phyloP scores from a whole-genome alignment of 1,140 invertebrate genomes.

The Drosophila nigrodunni region DNA sequence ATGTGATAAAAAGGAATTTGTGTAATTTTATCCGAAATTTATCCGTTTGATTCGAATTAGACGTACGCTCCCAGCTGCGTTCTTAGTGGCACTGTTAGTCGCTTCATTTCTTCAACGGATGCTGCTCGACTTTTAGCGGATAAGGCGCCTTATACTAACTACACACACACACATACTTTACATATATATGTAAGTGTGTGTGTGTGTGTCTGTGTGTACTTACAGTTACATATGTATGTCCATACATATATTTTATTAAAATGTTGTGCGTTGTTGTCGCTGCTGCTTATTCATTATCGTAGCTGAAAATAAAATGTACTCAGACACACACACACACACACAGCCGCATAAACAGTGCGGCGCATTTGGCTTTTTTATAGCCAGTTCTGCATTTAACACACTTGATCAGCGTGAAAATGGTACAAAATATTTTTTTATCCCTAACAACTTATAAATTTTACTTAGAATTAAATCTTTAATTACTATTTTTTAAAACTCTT shows the following conservation, averaged over 20 bases:
- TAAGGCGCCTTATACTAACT: slow-evolving; percentile 54
- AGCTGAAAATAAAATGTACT: slow-evolving; percentile 51
- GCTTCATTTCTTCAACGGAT: slow-evolving; percentile 38
- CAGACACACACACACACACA: slow-evolving; percentile 8
- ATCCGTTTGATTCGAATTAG: slow-evolving; percentile 20
- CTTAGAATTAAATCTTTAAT: too few species aligned
- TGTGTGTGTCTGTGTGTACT: slow-evolving; percentile 1
- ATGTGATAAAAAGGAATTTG: slow-evolving; percentile 11
- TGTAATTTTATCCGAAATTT: slow-evolving; percentile 22
- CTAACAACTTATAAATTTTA: too few species aligned
- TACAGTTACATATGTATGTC: not conserved
- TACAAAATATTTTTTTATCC: too few species aligned
- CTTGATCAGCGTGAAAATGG: too few species aligned
- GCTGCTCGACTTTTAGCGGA: slow-evolving; percentile 62
- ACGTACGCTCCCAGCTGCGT: slow-evolving; percentile 42
- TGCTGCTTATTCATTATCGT: slow-evolving; percentile 50
- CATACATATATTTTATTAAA: slow-evolving; percentile 34
- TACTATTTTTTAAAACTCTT: too few species aligned
- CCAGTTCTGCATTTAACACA: not conserved
- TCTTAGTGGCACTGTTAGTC: slow-evolving; percentile 61
- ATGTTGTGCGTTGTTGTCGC: slow-evolving; percentile 38
- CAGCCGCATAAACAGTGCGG: slow-evolving; percentile 12
- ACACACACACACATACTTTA: slow-evolving; percentile 16
- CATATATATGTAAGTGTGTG: not conserved
- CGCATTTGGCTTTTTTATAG: slow-evolving; percentile 16